Conservation (phyloP, 2,113 vertebrate species). For the Bucco capensis region DNA sequence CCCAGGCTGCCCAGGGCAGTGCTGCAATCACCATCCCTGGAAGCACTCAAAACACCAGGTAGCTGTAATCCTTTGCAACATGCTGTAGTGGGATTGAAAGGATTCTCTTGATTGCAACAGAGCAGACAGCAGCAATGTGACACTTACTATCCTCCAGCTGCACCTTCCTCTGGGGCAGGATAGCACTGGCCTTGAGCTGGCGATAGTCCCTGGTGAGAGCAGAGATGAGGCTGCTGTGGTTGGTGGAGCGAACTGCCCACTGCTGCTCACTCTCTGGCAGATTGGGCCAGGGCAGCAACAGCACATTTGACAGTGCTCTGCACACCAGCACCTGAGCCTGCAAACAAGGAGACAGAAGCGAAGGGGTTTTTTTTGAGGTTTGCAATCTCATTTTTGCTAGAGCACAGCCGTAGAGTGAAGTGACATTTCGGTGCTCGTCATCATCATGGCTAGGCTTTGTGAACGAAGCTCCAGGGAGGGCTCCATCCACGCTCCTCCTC, state of each 20-base stretch:
- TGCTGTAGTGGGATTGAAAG: too few relatives aligned
- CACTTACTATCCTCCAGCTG: constrained; percentile 85
- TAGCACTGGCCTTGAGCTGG: constrained; percentile 78
- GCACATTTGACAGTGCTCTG: constrained; percentile 88
- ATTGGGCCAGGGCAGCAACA: constrained; percentile 93
- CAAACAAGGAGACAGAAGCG: not conserved
- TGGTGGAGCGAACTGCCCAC: constrained; percentile 90
- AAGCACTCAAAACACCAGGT: too few relatives aligned
- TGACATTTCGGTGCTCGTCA: not conserved
- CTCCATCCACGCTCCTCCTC: too few relatives aligned
- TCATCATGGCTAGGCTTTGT: too few relatives aligned
- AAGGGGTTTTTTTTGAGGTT: not conserved
- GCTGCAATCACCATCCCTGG: too few relatives aligned
- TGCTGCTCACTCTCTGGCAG: constrained; percentile 92
- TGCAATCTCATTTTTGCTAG: not conserved
- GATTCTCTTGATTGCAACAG: too few relatives aligned
- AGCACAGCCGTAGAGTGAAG: not conserved
- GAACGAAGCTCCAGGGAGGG: too few relatives aligned
- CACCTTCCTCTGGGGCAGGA: constrained; percentile 79
- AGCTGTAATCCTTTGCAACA: too few relatives aligned
- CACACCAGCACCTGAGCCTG: constrained; percentile 94
- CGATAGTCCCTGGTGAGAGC: constrained; percentile 90
- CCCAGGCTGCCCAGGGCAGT: too few relatives aligned
- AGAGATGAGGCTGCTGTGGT: constrained; percentile 85
- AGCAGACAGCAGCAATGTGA: too few relatives aligned